Base-by-base conservation (phyloP, 2,113 vertebrate genomes). In the Mesitornis unicolor region DNA sequence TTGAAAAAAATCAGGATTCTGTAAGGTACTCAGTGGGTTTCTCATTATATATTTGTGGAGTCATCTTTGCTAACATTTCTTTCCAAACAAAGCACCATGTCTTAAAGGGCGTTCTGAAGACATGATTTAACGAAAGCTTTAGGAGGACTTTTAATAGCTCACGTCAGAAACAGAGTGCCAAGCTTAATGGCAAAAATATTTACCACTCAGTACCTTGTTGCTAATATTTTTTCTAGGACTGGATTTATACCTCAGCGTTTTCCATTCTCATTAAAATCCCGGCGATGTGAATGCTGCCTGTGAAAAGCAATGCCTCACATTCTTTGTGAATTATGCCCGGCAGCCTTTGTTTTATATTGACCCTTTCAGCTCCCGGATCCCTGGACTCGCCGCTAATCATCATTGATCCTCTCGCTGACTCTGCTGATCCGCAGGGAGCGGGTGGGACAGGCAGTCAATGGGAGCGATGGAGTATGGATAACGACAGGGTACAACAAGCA, bases 211-310 rank as follows among this genome's bases (percentile, higher is more conserved):
- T 70, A 18, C 0, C 0, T 35, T 73, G 70, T 51, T 84, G 51
- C 53, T 86, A 78, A 47, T 78, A 45, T 50, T 82, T 84, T 56
- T 81, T 42, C 89, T 56, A 51, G 64, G 45, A 4, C 54, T 71
- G 75, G 71, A 93, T 93, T 95, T 95, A 77, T 87, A 73, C 2
- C 60, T 73, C 86, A 93, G 81, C 67, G 26, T 75, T 95, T 95
- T 89, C 95, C 78, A 51, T 80, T 83, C 82, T 83, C 92, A 65
- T 94, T 88, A 87, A 95, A 92, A 57, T 43, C 65, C 75, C 4
- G 56, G 64, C 93, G 60, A 7, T 43, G 67, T 1, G 2, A 53
- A 13, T 7, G 59, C 2, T 33, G 83, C 50, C 76, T 75, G 43
- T 63, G 77, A 60, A 95, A 84, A 83, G 80, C 86, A 89, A 59